These are phyloP conservation scores for Littorina saxatilis DNA, from an alignment of 1,140 invertebrate species.

Conservation along the genomic window DNA sequence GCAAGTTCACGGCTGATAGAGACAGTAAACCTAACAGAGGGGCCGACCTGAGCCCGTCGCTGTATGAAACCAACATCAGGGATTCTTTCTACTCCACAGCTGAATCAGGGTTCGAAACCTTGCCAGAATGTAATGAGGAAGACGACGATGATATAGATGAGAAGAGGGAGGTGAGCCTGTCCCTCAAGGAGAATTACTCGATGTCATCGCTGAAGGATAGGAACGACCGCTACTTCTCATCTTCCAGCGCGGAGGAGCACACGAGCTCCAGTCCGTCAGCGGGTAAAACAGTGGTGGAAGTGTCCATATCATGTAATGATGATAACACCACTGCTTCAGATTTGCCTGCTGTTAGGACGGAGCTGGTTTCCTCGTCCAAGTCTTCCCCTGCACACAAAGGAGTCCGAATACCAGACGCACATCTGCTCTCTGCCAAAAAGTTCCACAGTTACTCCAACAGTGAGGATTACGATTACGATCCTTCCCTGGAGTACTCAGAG, in stretches of 20 bases:
- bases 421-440: constrained; percentile 11
- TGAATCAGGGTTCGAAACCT: constrained; percentile 50
- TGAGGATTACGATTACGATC: constrained; percentile 43
- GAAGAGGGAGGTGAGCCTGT: constrained; percentile 42
- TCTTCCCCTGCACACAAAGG: constrained; percentile 24
- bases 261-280: neutral
- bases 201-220: constrained; percentile 56
- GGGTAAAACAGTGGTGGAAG: neutral
- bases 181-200: constrained; percentile 59
- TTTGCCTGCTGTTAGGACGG: constrained; percentile 11
- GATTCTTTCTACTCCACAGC: constrained; percentile 57
- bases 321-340: neutral
- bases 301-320: neutral
- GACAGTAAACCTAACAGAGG: constrained; percentile 36
- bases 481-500: constrained; percentile 41
- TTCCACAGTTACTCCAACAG: constrained; percentile 2
- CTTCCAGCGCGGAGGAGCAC: neutral
- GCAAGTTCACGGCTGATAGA: constrained; percentile 36
- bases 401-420: constrained; percentile 7
- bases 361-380: constrained; percentile 12
- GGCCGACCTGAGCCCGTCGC: constrained; percentile 39
- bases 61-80: constrained; percentile 33
- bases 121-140: constrained; percentile 40
- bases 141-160: constrained; percentile 28
- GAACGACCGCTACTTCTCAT: constrained; percentile 28